Evolutionary conservation across 2,888 invertebrate genomes (phyloP).

Genomic region (Congeria kusceri): DNA sequence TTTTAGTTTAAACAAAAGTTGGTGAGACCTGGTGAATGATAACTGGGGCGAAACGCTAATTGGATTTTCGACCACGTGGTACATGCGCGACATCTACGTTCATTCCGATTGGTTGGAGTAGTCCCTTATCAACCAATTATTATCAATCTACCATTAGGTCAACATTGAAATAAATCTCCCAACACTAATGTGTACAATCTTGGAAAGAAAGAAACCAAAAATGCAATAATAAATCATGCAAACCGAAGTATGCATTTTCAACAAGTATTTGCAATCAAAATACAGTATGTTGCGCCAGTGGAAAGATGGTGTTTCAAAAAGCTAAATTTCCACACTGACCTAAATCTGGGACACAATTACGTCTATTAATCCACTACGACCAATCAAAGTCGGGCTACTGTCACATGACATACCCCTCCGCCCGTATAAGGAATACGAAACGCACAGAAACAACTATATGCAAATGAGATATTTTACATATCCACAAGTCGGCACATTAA

Average conservation of each 20-base stretch:
- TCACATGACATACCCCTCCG: too few relatives aligned
- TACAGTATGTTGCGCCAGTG: too few relatives aligned
- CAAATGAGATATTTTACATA: conserved; percentile 41
- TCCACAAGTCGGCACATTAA: not conserved
- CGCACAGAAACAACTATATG: conserved; percentile 21
- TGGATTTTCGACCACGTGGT: conserved; percentile 58
- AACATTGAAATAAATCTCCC: not conserved
- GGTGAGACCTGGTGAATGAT: not conserved
- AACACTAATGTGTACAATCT: conserved; percentile 9
- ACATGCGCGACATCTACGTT: conserved; percentile 26
- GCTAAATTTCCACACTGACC: too few relatives aligned
- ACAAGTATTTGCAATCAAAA: too few relatives aligned
- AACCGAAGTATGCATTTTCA: too few relatives aligned
- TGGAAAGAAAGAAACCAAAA: conserved; percentile 22
- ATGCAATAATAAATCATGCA: too few relatives aligned
- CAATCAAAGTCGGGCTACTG: too few relatives aligned
- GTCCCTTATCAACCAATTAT: conserved; percentile 7
- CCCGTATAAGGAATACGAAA: not conserved
- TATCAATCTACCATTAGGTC: not conserved
- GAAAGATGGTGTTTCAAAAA: too few relatives aligned
- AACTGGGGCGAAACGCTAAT: conserved; percentile 35
- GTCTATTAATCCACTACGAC: too few relatives aligned
- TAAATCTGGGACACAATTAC: too few relatives aligned
- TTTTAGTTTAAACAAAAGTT: not conserved
- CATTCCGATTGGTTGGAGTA: not conserved